These are phyloP conservation scores for Caenorhabditis sp. DNA, from an alignment of 2,888 invertebrate species.

Conservation along the genomic window DNA sequence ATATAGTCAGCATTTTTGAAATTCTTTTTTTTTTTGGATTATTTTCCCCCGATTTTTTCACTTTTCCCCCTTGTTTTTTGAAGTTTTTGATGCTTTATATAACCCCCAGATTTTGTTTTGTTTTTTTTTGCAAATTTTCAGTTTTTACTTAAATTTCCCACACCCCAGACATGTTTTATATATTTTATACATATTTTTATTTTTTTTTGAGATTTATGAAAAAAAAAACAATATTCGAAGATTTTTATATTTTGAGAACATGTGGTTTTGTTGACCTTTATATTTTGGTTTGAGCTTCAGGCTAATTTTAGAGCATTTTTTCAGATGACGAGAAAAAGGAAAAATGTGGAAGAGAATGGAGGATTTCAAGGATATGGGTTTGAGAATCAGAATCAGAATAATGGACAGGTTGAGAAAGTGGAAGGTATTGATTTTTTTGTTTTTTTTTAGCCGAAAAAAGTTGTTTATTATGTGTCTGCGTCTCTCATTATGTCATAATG, in stretches of 20 bases:
- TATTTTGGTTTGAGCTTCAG: too few relatives aligned
- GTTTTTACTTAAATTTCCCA: slow-evolving; percentile 17
- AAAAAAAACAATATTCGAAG: too few relatives aligned
- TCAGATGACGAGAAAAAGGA: slow-evolving; percentile 46
- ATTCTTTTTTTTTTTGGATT: neutral
- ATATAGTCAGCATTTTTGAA: neutral
- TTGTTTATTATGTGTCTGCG: too few relatives aligned
- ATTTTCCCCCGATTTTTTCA: slow-evolving; percentile 15
- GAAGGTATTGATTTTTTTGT: too few relatives aligned
- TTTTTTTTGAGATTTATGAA: neutral
- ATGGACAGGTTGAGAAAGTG: too few relatives aligned
- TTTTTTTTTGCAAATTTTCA: slow-evolving; percentile 9
- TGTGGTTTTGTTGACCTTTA: too few relatives aligned
- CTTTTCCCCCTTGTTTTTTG: neutral
- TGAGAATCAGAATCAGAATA: too few relatives aligned
- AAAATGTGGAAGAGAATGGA: slow-evolving; percentile 38
- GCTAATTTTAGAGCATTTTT: too few relatives aligned
- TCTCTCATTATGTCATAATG: too few relatives aligned
- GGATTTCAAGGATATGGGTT: slow-evolving; percentile 28
- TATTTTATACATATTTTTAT: neutral
- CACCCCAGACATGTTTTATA: slow-evolving; percentile 1
- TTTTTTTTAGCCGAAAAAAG: too few relatives aligned
- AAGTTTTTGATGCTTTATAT: neutral
- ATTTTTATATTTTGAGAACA: too few relatives aligned
- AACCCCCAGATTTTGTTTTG: neutral